Evolutionary conservation across 2,888 invertebrate species (phyloP), one percentile per base, ranked within the genome.

Genomic region (Carabus problematicus): DNA sequence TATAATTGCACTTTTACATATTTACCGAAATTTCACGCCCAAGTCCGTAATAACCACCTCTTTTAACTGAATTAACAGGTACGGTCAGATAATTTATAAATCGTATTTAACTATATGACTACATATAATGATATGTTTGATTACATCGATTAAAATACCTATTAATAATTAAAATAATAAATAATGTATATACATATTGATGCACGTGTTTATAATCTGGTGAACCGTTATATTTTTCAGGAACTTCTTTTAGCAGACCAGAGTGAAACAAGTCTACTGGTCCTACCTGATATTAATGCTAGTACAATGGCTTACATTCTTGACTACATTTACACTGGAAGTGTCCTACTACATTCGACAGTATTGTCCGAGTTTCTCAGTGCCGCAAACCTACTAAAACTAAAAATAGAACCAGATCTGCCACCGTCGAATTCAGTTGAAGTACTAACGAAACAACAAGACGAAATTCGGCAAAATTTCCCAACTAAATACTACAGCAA

Each of bases 261-360:
- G 70, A 82, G 83, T 71, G 84, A 87, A 58, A 86, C 87, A n/a
- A 85, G 87, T 47, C 85, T 86, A 56, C 84, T 90, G 59, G 87
- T 89, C 71, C 82, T 91, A 61, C 88, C 90, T 19, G 90, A 90
- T 75, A 84, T 89, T 70, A 85, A 86, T 74, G 82, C 85, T 64
- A 85, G 86, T 67, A 88, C 86, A 71, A 85, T 91, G 82, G 85
- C 87, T 0, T 84, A 86, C 11, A 84, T 90, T 8, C 83, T 91
- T 47, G 87, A 88, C 75, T 89, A 90, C 76, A 86, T 90, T 71
- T 91, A 91, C 77, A 88, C 88, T 47, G 91, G 90, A 64, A 87
- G 86, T 77, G 87, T 88, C 0, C 80, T 84, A 3, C 80, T 91
- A 39, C 84, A 86, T n/a, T 84, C 84, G 45, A 82, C 84, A n/a